Conservation (phyloP, 2,113 vertebrate genomes). For the Aramus guarauna region DNA sequence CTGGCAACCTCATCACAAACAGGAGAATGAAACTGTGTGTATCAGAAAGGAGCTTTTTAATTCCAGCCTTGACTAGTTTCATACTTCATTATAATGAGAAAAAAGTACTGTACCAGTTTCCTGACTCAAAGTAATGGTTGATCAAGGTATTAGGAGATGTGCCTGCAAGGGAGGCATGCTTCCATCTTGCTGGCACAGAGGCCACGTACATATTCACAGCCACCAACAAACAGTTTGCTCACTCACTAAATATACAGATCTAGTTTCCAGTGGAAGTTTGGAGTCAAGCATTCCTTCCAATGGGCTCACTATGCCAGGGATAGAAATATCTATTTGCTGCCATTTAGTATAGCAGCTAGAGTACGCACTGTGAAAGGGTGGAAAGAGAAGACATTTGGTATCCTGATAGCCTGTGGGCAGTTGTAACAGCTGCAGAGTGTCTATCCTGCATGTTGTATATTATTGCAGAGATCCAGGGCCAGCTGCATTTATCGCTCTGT, state of each 20-base stretch:
- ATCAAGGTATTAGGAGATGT: background rate
- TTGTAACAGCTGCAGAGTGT: slow-evolving; percentile 4
- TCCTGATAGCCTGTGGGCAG: slow-evolving; percentile 5
- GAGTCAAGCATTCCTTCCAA: slow-evolving; percentile 68
- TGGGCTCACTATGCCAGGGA: background rate
- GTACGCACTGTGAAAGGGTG: background rate
- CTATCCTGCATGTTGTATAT: background rate
- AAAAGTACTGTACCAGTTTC: background rate
- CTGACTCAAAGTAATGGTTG: background rate
- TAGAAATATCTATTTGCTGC: slow-evolving; percentile 48
- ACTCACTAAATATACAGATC: slow-evolving; percentile 67
- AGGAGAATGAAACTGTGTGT: background rate
- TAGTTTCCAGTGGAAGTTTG: slow-evolving; percentile 67
- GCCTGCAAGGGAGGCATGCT: background rate
- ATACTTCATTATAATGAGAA: background rate
- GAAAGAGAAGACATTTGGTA: background rate
- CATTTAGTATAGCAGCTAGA: slow-evolving; percentile 64
- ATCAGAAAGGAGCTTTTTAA: background rate
- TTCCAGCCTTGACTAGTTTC: background rate
- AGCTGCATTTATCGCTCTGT: background rate
- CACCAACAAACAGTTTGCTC: slow-evolving; percentile 70
- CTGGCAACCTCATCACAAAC: background rate
- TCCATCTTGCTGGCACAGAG: slow-evolving; percentile 51
- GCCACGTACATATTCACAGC: slow-evolving; percentile 21
- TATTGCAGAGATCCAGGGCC: background rate